phyloP scores from a whole-genome alignment of 2,888 invertebrate genomes.

The Callimorpha dominula region DNA sequence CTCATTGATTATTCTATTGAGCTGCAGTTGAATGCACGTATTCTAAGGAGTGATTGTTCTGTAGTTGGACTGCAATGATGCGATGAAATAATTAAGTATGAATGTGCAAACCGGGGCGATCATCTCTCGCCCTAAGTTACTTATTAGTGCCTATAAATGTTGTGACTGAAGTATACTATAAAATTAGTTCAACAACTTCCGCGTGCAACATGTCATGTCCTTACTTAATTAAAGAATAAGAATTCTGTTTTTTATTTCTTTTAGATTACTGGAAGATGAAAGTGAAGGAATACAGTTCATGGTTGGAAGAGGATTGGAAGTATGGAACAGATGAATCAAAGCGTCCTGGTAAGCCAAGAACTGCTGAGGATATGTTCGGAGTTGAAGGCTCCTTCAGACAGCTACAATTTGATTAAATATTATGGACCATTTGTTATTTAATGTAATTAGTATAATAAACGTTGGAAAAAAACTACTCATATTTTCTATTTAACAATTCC shows the following conservation, averaged over 20 bases:
- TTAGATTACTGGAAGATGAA: slow-evolving; percentile 76
- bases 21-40: no score
- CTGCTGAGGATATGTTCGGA: slow-evolving; percentile 85
- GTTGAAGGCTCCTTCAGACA: slow-evolving; percentile 86
- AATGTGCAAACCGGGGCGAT: no score
- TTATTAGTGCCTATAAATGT: no score
- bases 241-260: slow-evolving; percentile 24
- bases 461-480: background rate
- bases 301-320: slow-evolving; percentile 82
- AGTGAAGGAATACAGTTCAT: slow-evolving; percentile 78
- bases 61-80: no score
- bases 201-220: no score
- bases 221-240: background rate
- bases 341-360: slow-evolving; percentile 85
- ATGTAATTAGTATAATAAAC: background rate
- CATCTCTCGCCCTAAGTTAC: no score
- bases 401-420: slow-evolving; percentile 71
- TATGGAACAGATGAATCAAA: slow-evolving; percentile 85
- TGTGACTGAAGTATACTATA: no score
- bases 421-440: background rate
- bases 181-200: no score
- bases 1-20: no score
- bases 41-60: no score
- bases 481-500: no score
- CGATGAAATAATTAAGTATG: no score